Conservation (phyloP, 2,113 vertebrate genomes). For the Paramisgurnus dabryanus region DNA sequence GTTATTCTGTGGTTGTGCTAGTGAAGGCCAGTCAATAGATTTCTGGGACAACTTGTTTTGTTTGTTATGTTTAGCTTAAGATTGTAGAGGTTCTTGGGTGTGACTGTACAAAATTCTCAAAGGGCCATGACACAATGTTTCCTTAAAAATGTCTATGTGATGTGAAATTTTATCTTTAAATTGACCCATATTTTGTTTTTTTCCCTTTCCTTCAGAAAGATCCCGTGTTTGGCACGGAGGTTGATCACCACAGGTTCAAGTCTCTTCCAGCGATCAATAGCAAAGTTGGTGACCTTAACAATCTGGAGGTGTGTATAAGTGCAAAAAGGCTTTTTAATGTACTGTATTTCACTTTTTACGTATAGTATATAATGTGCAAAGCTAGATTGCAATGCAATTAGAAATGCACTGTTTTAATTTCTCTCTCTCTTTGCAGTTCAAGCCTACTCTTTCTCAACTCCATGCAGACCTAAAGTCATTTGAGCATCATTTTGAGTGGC, state of each 20-base stretch:
- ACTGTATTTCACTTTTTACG: background rate
- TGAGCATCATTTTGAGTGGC: slow-evolving; percentile 79
- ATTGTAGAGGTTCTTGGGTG: slow-evolving; percentile 19
- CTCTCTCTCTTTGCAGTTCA: slow-evolving; percentile 67
- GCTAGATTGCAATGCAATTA: background rate
- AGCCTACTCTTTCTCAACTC: slow-evolving; percentile 76
- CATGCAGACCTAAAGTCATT: slow-evolving; percentile 76
- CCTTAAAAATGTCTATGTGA: slow-evolving; percentile 2
- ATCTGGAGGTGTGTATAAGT: slow-evolving; percentile 71
- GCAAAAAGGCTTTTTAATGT: background rate
- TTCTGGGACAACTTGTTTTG: slow-evolving; percentile 16
- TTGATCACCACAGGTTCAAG: slow-evolving; percentile 76
- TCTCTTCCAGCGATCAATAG: slow-evolving; percentile 78
- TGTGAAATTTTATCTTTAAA: slow-evolving; percentile 9
- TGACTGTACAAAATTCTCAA: slow-evolving; percentile 41
- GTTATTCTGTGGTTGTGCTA: slow-evolving; percentile 50
- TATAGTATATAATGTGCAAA: too few species aligned
- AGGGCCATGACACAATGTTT: slow-evolving; percentile 26
- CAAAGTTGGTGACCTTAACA: slow-evolving; percentile 75
- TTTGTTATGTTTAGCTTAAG: slow-evolving; percentile 35
- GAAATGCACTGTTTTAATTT: too few species aligned
- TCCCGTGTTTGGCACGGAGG: slow-evolving; percentile 69
- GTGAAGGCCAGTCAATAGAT: slow-evolving; percentile 40
- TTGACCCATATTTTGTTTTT: slow-evolving; percentile 24
- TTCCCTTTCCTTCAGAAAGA: slow-evolving; percentile 71